phyloP scores from a whole-genome alignment of 2,888 invertebrate genomes.

The Eupithecia dodoneata region DNA sequence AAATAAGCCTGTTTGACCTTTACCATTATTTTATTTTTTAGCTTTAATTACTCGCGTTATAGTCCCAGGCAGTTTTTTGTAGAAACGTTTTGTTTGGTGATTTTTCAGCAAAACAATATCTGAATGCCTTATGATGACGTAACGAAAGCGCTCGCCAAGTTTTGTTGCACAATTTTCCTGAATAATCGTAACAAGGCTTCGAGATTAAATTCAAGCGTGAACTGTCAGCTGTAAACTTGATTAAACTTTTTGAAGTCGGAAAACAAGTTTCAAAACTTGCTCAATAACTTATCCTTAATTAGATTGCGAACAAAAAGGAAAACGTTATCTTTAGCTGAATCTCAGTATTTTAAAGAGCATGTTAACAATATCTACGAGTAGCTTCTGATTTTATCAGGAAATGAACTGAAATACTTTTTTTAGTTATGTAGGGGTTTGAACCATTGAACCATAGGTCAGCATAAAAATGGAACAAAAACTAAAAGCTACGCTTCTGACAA shows the following conservation, averaged over 20 bases:
- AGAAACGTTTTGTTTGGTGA: not conserved
- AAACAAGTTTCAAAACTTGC: constrained; percentile 37
- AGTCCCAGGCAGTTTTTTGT: not conserved
- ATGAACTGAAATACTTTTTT: not conserved
- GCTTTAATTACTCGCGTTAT: not conserved
- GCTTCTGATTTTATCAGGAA: not conserved
- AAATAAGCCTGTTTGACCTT: not conserved
- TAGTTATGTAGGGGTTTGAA: not conserved
- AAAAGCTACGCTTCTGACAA: not conserved
- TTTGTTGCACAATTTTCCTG: constrained; percentile 34
- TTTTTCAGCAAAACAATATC: constrained; percentile 9
- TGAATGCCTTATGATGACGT: constrained; percentile 9
- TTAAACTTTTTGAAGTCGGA: constrained; percentile 38
- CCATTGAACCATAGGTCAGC: too few relatives aligned
- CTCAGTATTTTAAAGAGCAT: not conserved
- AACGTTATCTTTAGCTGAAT: not conserved
- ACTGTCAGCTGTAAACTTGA: constrained; percentile 40
- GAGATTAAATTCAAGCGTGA: constrained; percentile 37
- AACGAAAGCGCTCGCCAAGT: constrained; percentile 29
- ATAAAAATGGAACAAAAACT: not conserved
- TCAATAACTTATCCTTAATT: constrained; percentile 38
- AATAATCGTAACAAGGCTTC: constrained; percentile 32
- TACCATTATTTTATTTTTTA: not conserved
- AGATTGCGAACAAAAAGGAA: constrained; percentile 33
- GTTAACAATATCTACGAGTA: not conserved